Evolutionary conservation across 2,888 invertebrate genomes (phyloP).

Genomic region (Serripes groenlandicus): DNA sequence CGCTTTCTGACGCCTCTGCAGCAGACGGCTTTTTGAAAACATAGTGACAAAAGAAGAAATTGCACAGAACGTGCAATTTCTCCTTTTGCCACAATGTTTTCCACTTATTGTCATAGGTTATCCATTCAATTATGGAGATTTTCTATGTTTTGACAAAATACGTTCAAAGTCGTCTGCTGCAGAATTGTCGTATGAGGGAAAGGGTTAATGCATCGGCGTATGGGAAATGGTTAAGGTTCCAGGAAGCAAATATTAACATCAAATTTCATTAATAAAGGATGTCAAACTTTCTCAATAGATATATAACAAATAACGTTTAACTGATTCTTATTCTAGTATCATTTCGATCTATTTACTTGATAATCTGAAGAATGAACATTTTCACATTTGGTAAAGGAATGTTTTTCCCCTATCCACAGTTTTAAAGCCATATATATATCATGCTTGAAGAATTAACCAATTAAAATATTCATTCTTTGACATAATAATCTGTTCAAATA

Average conservation of each 20-base stretch:
- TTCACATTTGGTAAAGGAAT: background rate
- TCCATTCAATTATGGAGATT: too few relatives aligned
- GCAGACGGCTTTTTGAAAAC: too few relatives aligned
- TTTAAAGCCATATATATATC: background rate
- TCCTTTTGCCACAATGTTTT: too few relatives aligned
- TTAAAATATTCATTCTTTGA: background rate
- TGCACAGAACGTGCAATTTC: too few relatives aligned
- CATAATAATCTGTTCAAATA: background rate
- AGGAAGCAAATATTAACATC: background rate
- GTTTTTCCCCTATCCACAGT: background rate
- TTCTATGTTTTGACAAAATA: too few relatives aligned
- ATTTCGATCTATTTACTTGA: too few relatives aligned
- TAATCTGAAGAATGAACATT: slow-evolving; percentile 3
- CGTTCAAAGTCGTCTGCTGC: too few relatives aligned
- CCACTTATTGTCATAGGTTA: too few relatives aligned
- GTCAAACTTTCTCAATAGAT: background rate
- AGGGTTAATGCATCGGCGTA: background rate
- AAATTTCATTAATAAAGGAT: background rate
- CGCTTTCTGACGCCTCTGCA: too few relatives aligned
- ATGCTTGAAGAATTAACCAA: too few relatives aligned
- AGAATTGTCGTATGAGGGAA: background rate
- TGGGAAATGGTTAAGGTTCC: background rate
- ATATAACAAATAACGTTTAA: too few relatives aligned
- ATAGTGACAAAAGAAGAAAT: too few relatives aligned
- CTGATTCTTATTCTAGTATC: background rate